Conservation (phyloP, 2,888 invertebrate genomes). For the Ochropacha duplaris region DNA sequence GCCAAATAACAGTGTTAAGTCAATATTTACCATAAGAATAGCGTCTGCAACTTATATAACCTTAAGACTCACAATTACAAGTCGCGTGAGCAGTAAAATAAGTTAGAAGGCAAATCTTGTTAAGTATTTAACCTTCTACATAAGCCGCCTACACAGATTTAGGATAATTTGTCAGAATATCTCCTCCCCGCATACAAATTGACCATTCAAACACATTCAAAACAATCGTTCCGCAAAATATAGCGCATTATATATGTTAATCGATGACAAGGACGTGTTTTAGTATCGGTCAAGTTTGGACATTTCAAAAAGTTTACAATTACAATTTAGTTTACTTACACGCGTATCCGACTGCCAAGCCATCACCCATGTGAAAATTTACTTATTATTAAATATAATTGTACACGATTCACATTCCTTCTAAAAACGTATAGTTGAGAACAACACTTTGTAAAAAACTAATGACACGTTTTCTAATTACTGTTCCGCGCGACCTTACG, state of each 20-base stretch:
- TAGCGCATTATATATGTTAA: slow-evolving; percentile 61
- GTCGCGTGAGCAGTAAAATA: background rate
- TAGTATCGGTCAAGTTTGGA: slow-evolving; percentile 13
- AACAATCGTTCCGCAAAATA: slow-evolving; percentile 49
- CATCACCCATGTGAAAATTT: slow-evolving; percentile 80
- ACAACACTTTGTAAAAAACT: slow-evolving; percentile 69
- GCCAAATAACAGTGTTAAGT: background rate
- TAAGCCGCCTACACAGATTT: slow-evolving; percentile 23
- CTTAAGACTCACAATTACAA: background rate
- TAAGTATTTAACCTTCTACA: slow-evolving; percentile 33
- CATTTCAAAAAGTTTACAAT: slow-evolving; percentile 10
- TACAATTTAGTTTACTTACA: slow-evolving; percentile 54
- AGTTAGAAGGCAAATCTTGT: slow-evolving; percentile 47
- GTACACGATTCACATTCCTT: slow-evolving; percentile 74
- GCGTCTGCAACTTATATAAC: background rate
- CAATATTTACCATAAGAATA: background rate
- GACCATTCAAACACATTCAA: slow-evolving; percentile 38
- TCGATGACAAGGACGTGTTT: slow-evolving; percentile 69
- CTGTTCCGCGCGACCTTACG: slow-evolving; percentile 52
- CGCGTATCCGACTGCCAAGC: slow-evolving; percentile 82
- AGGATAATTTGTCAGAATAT: slow-evolving; percentile 16
- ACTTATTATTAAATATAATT: slow-evolving; percentile 70
- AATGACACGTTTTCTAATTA: slow-evolving; percentile 75
- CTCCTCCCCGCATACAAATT: slow-evolving; percentile 20
- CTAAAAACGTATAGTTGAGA: slow-evolving; percentile 65